Conservation (phyloP, 1,140 invertebrate genomes). For the Stegodyphus mimosarum region DNA sequence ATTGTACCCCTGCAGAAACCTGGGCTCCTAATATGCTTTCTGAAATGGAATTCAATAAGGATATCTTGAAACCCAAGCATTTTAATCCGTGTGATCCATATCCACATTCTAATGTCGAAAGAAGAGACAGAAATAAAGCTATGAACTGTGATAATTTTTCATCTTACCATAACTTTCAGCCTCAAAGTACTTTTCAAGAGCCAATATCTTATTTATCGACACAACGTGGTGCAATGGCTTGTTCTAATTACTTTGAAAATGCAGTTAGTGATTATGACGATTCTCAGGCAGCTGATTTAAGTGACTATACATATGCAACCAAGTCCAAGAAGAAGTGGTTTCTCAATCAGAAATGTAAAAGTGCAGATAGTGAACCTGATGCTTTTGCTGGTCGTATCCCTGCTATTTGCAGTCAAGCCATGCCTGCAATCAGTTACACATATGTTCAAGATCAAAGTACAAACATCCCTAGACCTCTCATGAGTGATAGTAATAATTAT, state of each 20-base stretch:
- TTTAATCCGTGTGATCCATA: slow-evolving; percentile 27
- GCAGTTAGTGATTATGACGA: slow-evolving; percentile 26
- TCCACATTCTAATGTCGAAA: slow-evolving; percentile 9
- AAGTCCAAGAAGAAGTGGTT: slow-evolving; percentile 51
- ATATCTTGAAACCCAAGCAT: slow-evolving; percentile 31
- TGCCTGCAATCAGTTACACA: slow-evolving; percentile 30
- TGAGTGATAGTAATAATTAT: slow-evolving; percentile 13
- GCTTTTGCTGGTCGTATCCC: background rate
- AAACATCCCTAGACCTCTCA: slow-evolving; percentile 8
- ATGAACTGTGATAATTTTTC: slow-evolving; percentile 54
- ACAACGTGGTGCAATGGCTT: slow-evolving; percentile 9
- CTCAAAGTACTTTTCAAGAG: background rate
- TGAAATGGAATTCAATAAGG: background rate
- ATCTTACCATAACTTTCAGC: slow-evolving; percentile 21
- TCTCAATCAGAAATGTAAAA: slow-evolving; percentile 46
- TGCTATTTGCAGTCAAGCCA: background rate
- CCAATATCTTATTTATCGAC: slow-evolving; percentile 19
- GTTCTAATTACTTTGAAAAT: slow-evolving; percentile 32
- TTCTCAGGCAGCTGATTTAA: background rate
- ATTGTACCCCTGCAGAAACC: slow-evolving; percentile 4
- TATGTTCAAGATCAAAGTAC: slow-evolving; percentile 33
- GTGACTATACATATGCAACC: slow-evolving; percentile 3
- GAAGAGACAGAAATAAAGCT: background rate
- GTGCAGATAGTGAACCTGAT: slow-evolving; percentile 47
- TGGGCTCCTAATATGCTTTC: slow-evolving; percentile 15